Percentiles rank a stretch among this genome's conserved stretches.
Conservation (phyloP, 37 sponge, comb jelly and placozoan species). For the Beroe forskalii region DNA sequence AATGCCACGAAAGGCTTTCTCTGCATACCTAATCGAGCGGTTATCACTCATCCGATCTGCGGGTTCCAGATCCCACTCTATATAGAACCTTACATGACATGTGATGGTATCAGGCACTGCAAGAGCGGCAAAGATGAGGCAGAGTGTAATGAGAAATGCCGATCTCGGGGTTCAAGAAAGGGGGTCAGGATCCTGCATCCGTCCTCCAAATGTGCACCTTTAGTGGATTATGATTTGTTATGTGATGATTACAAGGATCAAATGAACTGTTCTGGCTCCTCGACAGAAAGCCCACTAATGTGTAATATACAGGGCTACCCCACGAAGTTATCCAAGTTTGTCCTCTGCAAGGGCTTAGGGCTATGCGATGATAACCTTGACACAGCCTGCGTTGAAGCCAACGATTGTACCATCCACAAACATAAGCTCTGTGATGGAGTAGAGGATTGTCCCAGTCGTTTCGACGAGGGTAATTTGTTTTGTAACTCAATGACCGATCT, state of each 20-base stretch:
- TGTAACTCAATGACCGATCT: not conserved
- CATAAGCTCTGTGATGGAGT: not conserved
- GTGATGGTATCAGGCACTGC: not conserved
- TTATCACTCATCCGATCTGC: not conserved
- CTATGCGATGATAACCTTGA: conserved; percentile 9
- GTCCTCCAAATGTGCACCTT: not conserved
- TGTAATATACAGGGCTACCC: not conserved
- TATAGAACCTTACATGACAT: not conserved
- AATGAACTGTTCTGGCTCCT: not conserved
- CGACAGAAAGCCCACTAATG: not conserved
- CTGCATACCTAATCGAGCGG: not conserved
- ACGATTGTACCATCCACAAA: conserved; percentile 20
- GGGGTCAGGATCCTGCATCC: not conserved
- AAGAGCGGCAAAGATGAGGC: not conserved
- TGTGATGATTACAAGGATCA: not conserved
- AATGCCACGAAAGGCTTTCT: not conserved
- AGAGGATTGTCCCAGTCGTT: not conserved
- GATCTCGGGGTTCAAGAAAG: not conserved
- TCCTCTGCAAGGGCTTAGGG: not conserved
- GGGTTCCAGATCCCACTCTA: not conserved
- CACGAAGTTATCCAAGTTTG: not conserved
- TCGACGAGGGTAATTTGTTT: not conserved
- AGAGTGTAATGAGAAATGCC: not conserved
- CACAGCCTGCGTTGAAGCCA: not conserved
- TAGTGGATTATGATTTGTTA: not conserved